Conservation (phyloP, 1,140 invertebrate genomes). For the Neocloeon triangulifer region DNA sequence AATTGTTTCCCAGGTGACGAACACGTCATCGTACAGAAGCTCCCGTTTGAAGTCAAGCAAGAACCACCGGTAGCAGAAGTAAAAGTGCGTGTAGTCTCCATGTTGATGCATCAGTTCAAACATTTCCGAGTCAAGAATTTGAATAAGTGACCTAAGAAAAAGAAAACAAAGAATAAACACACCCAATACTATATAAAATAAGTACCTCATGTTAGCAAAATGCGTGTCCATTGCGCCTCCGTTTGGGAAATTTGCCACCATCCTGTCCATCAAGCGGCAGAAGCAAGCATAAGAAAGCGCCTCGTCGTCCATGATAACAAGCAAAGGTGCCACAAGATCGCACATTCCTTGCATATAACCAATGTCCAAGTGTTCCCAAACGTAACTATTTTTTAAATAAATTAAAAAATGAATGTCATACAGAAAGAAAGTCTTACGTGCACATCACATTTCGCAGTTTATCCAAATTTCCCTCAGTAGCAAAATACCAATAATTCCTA, state of each 20-base stretch:
- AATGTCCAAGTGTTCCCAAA: constrained; percentile 80
- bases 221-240: constrained; percentile 85
- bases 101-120: constrained; percentile 86
- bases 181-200: too few relatives aligned
- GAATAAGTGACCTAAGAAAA: constrained; percentile 40
- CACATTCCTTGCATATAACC: constrained; percentile 91
- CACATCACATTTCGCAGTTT: constrained; percentile 91
- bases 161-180: too few relatives aligned
- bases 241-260: constrained; percentile 79
- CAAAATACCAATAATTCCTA: constrained; percentile 79
- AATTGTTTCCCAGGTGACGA: constrained; percentile 84
- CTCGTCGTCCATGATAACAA: constrained; percentile 84
- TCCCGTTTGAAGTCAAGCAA: constrained; percentile 62
- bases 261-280: constrained; percentile 68
- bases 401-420: neutral
- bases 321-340: constrained; percentile 75
- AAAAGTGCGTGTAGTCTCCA: constrained; percentile 91
- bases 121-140: constrained; percentile 81
- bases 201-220: constrained; percentile 78
- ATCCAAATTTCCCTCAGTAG: constrained; percentile 60
- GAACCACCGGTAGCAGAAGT: constrained; percentile 92
- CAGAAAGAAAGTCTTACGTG: constrained; percentile 36
- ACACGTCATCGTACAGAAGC: constrained; percentile 75
- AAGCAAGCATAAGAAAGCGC: constrained; percentile 82
- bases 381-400: constrained; percentile 38